These are phyloP conservation scores for Melanogrammus aeglefinus DNA, from an alignment of 2,797 vertebrate species.

Conservation along the genomic window DNA sequence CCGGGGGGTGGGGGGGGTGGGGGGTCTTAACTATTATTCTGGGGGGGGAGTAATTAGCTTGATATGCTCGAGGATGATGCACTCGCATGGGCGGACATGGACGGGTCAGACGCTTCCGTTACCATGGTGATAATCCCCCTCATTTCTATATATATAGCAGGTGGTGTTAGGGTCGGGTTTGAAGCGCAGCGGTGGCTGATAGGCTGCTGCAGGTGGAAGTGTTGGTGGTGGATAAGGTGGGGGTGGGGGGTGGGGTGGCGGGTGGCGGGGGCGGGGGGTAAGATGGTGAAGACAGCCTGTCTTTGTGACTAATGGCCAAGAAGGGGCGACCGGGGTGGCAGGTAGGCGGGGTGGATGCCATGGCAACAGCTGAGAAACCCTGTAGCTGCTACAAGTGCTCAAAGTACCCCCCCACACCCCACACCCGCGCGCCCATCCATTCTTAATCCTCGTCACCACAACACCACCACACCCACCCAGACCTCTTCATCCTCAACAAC, in stretches of 20 bases:
- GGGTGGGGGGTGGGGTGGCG: no score
- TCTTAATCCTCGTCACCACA: no score
- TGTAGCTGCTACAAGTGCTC: constrained; percentile 39
- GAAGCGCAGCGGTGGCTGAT: constrained; percentile 37
- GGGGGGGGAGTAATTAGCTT: constrained; percentile 44
- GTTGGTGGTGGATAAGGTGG: constrained; percentile 48
- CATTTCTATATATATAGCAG: constrained; percentile 34
- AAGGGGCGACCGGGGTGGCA: constrained; percentile 51
- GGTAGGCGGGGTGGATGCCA: constrained; percentile 54
- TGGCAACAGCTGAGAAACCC: constrained; percentile 55
- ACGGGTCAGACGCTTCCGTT: constrained; percentile 49
- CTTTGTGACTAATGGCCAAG: constrained; percentile 66
- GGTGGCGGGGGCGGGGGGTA: background rate
- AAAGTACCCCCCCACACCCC: constrained; percentile 38
- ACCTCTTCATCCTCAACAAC: constrained; percentile 19
- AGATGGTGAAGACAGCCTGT: constrained; percentile 47
- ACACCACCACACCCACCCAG: no score
- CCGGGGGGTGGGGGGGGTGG: no score
- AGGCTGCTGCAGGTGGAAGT: no score
- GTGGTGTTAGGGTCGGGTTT: constrained; percentile 43
- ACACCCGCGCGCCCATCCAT: no score
- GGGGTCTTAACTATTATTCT: constrained; percentile 15
- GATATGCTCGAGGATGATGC: constrained; percentile 44
- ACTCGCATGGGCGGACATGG: constrained; percentile 35
- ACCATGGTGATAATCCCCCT: constrained; percentile 53